Base-by-base conservation (phyloP, 2,888 invertebrate genomes). In the Melanchra persicariae region DNA sequence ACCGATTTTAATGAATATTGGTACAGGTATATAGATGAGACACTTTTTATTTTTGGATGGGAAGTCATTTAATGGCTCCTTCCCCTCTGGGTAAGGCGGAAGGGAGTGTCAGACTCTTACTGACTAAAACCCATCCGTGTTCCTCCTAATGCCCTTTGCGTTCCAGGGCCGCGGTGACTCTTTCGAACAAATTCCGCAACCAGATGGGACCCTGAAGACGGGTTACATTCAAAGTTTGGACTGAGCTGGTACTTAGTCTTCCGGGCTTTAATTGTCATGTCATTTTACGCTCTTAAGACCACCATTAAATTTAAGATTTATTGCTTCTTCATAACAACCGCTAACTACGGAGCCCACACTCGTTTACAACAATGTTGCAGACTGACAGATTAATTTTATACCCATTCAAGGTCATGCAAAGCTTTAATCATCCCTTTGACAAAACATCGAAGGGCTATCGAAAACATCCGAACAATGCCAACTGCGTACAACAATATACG, bases 401-500 rank as follows among this genome's bases (percentile, higher is more conserved):
- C 19, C 24, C 4, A 0, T 24, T 58, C 47, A 73, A 65, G n/a
- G 65, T 2, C 51, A 26, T 1, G 0, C 12, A 22, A 52, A 52
- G 34, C 15, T 49, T 73, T 19, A 45, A 62, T 64, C 43, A 70
- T 24, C 34, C 30, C 65, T 58, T 47, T 19, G 17, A n/a, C n/a
- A 58, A 71, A 70, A 62, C 40, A 67, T 24, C 3, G 40, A 65
- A 54, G 17, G 22, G 40, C 52, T 45, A 47, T 68, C 30, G 55
- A 67, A 81, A 71, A 57, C 60, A 68, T 76, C 9, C 9, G 5
- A 63, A 63, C 63, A 79, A 83, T 76, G 84, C 85, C 85, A 84
- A 84, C 79, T 83, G 83, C 85, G 84, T 72, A 82, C n/a, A 62
- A 47, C 45, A 74, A 30, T n/a, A 79, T 65, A 34, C 43, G n/a